These are phyloP conservation scores for Gerris buenoi DNA, from an alignment of 1,140 invertebrate species.

Conservation along the genomic window DNA sequence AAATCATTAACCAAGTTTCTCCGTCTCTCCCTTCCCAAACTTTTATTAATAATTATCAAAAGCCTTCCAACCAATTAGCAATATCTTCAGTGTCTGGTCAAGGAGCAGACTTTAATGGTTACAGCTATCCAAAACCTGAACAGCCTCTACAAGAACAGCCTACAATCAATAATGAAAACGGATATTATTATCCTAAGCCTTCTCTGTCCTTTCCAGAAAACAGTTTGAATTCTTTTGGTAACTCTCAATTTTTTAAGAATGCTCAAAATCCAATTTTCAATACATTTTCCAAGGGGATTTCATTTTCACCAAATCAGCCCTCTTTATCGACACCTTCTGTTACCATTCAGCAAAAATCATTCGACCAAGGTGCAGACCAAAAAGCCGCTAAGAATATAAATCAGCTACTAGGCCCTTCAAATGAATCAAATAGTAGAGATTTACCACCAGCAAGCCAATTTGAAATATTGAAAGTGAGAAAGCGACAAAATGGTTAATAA, in stretches of 20 bases:
- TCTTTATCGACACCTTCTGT: not conserved
- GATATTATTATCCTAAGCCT: not conserved
- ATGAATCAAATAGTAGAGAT: not conserved
- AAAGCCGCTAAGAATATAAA: not conserved
- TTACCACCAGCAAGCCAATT: not conserved
- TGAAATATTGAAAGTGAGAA: not conserved
- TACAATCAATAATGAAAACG: not conserved
- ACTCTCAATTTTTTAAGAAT: not conserved
- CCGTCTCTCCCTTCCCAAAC: not conserved
- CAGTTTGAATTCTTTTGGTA: not conserved
- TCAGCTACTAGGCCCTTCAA: not conserved
- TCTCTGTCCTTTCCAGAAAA: not conserved
- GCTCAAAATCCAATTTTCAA: not conserved
- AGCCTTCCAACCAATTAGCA: not conserved
- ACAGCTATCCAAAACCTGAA: not conserved
- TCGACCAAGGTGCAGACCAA: not conserved
- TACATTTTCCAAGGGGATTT: not conserved
- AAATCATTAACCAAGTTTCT: not conserved
- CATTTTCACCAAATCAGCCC: not conserved
- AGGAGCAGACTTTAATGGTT: not conserved
- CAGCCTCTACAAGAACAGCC: not conserved
- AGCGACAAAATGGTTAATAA: not conserved
- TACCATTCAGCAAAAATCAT: not conserved
- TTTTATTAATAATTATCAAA: not conserved
- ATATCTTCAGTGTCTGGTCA: not conserved